Conservation (phyloP, 2,797 vertebrate species). For the Pipistrellus kuhlii region DNA sequence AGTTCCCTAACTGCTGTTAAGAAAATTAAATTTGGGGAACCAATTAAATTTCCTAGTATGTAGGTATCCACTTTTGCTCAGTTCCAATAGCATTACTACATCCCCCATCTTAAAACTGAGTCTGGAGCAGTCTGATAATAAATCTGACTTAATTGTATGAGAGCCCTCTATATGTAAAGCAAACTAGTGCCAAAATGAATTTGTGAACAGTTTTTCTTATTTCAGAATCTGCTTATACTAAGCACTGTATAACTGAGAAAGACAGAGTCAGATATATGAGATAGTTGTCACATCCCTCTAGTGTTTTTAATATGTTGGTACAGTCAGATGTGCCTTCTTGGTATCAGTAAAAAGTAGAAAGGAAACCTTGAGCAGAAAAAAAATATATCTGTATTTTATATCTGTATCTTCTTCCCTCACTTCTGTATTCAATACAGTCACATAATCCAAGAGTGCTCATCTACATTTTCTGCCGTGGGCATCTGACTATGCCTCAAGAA, state of each 20-base stretch:
- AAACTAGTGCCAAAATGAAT: neutral
- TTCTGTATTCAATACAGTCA: neutral
- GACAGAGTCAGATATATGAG: neutral
- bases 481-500: neutral
- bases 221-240: neutral
- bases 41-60: neutral
- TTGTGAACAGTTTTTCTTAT: neutral
- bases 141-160: neutral
- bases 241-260: neutral
- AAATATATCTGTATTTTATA: too few species aligned
- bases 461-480: neutral
- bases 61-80: neutral
- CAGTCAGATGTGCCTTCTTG: neutral
- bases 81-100: neutral
- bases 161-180: neutral
- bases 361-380: neutral
- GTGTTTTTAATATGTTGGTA: neutral
- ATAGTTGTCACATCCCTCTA: fast-evolving
- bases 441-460: neutral
- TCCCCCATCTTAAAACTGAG: neutral
- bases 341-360: neutral
- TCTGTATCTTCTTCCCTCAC: neutral
- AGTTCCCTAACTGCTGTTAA: neutral
- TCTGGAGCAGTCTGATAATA: neutral
- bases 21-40: neutral